A percentile compares a stretch with the other conserved stretches of the same genome.
These are phyloP conservation scores for Myrmecophaga tridactyla DNA, from an alignment of 2,113 vertebrate genomes.

Conservation along the genomic window DNA sequence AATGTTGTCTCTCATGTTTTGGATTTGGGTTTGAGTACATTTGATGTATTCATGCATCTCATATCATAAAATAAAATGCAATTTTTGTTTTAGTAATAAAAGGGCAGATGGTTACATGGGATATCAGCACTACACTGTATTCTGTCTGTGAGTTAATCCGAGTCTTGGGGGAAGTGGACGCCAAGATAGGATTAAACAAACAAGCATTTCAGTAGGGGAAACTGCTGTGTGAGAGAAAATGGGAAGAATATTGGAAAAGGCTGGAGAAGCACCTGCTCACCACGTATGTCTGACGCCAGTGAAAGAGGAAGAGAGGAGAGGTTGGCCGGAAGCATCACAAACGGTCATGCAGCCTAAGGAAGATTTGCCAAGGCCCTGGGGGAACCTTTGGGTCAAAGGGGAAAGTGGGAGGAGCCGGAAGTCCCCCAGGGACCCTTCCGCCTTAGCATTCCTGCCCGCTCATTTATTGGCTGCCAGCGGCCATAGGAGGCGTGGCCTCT, in stretches of 20 bases:
- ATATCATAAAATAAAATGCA: constrained; percentile 53
- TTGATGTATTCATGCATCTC: constrained; percentile 41
- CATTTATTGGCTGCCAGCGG: neutral
- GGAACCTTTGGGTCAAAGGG: neutral
- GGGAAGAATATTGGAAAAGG: neutral
- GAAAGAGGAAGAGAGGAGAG: neutral
- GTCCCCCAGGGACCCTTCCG: neutral
- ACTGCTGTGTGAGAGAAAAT: neutral
- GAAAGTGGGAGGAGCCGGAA: neutral
- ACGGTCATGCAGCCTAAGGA: neutral
- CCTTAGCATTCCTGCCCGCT: neutral
- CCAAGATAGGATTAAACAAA: neutral
- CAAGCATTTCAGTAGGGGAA: neutral
- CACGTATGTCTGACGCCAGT: neutral
- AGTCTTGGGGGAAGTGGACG: neutral
- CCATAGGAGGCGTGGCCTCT: neutral
- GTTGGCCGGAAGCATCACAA: neutral
- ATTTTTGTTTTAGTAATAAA: constrained; percentile 58
- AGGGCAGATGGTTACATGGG: constrained; percentile 36
- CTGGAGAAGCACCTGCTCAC: neutral
- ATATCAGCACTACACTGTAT: neutral
- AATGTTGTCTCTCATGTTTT: constrained; percentile 37
- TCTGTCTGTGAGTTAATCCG: neutral
- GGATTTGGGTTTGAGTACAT: constrained; percentile 10
- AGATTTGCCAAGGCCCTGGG: neutral